These are phyloP conservation scores for Triplophysa bombifrons DNA, from an alignment of 2,797 vertebrate species.

Conservation along the genomic window DNA sequence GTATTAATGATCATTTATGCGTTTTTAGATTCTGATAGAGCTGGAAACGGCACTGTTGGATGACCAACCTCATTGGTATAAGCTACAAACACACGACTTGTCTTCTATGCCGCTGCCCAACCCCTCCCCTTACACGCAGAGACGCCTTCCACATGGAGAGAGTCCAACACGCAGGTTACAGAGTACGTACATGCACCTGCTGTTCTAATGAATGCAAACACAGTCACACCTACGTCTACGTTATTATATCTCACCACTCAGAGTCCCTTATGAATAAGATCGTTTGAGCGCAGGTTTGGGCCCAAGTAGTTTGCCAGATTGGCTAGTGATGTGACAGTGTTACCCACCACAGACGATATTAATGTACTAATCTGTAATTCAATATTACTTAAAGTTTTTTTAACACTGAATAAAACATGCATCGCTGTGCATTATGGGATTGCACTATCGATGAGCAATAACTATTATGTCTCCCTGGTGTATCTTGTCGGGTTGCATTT, in stretches of 20 bases:
- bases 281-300: no score
- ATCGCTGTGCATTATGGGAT: not conserved
- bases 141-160: slow-evolving; percentile 83
- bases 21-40: slow-evolving; percentile 87
- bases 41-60: slow-evolving; percentile 92
- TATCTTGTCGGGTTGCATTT: not conserved
- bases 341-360: no score
- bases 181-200: slow-evolving; percentile 72
- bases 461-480: not conserved
- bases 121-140: slow-evolving; percentile 86
- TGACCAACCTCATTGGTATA: slow-evolving; percentile 98
- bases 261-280: not conserved
- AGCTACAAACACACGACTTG: slow-evolving; percentile 89
- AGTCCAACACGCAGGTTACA: slow-evolving; percentile 86
- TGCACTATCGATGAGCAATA: not conserved
- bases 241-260: not conserved
- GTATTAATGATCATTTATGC: not conserved
- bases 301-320: no score
- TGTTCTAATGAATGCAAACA: no score
- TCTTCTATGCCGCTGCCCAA: slow-evolving; percentile 90
- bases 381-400: not conserved
- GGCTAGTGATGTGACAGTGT: no score
- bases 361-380: no score
- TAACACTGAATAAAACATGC: not conserved
- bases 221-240: slow-evolving; percentile 13